Evolutionary conservation across 2,797 vertebrate genomes (phyloP).

Genomic region (Erethizon dorsatum): DNA sequence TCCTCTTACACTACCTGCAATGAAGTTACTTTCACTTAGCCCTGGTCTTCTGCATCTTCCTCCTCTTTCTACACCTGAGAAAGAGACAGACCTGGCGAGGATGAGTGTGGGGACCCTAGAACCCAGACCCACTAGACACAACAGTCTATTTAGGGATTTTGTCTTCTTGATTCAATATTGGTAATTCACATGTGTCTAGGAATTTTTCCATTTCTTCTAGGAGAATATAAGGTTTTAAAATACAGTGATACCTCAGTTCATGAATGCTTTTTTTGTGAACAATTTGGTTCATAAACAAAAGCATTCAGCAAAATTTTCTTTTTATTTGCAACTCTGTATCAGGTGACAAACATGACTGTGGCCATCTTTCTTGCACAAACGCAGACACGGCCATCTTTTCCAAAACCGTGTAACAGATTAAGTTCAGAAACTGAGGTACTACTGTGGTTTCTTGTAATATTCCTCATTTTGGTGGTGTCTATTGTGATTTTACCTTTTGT

Average conservation of each 20-base stretch:
- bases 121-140: not conserved
- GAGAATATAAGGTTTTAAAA: not conserved
- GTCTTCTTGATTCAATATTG: not conserved
- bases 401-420: not conserved
- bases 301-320: not conserved
- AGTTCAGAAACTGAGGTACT: not conserved
- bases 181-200: not conserved
- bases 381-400: not conserved
- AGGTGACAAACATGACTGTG: not conserved
- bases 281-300: not conserved
- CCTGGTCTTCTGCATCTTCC: not conserved
- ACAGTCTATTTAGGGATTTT: not conserved
- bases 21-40: not conserved
- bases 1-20: not conserved
- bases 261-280: not conserved
- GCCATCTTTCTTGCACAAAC: not conserved
- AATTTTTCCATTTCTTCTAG: not conserved
- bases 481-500: not conserved
- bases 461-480: not conserved
- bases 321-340: not conserved
- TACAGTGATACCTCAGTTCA: not conserved
- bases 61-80: not conserved
- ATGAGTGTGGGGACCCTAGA: not conserved
- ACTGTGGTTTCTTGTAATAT: not conserved
- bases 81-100: not conserved